phyloP scores from a whole-genome alignment of 2,797 vertebrate species.

The Urocyon cinereoargenteus region DNA sequence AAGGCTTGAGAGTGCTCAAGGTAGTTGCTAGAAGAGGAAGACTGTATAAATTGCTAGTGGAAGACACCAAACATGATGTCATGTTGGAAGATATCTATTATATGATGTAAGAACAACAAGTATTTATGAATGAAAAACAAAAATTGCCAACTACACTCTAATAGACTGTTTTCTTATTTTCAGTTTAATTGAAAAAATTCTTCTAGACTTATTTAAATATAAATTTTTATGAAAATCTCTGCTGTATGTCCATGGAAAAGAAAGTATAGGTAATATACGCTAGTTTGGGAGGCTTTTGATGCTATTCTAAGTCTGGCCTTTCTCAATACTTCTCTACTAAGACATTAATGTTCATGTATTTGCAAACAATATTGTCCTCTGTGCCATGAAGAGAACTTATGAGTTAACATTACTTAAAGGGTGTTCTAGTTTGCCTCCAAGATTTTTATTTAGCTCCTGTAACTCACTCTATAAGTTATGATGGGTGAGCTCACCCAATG shows the following conservation, averaged over 20 bases:
- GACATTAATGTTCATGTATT: not conserved
- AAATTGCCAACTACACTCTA: not conserved
- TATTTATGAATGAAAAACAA: constrained; percentile 9
- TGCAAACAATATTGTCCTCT: not conserved
- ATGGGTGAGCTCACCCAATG: not conserved
- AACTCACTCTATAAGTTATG: not conserved
- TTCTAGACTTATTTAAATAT: not conserved
- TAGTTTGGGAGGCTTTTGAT: not conserved
- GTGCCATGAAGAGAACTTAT: not conserved
- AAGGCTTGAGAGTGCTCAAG: not conserved
- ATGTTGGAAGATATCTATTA: not conserved
- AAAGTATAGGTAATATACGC: not conserved
- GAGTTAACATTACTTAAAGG: not conserved
- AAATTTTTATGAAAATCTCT: not conserved
- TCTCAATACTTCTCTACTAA: not conserved
- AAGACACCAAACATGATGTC: not conserved
- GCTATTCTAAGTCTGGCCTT: not conserved
- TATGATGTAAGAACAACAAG: not conserved
- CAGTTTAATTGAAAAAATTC: not conserved
- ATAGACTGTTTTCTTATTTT: not conserved
- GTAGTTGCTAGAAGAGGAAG: not conserved
- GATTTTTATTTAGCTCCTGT: not conserved
- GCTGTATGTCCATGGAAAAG: not conserved
- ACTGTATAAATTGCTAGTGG: not conserved
- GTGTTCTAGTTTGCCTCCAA: not conserved